These are phyloP conservation scores for Eurystomus gularis DNA, from an alignment of 2,113 vertebrate genomes.

Conservation along the genomic window DNA sequence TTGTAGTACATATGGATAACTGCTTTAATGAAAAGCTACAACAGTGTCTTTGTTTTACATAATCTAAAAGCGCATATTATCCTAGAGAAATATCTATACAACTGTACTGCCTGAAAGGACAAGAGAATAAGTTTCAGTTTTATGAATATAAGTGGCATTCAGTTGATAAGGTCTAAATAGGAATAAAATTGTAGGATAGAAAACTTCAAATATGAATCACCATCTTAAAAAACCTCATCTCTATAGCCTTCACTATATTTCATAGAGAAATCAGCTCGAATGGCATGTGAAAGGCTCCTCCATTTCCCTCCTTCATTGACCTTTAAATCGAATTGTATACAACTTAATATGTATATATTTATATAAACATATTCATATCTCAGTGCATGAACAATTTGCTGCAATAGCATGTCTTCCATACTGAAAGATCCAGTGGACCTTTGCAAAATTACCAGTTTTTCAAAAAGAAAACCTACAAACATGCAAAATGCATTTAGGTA, in stretches of 20 bases:
- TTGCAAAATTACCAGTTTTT: neutral
- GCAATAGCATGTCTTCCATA: neutral
- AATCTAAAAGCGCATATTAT: neutral
- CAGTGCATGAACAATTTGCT: neutral
- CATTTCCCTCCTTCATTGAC: neutral
- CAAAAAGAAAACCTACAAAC: neutral
- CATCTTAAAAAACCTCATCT: neutral
- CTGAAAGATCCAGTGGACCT: neutral
- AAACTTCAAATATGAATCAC: neutral
- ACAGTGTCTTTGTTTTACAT: neutral
- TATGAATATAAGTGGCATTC: neutral
- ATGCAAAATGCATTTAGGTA: neutral
- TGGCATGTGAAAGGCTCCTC: neutral
- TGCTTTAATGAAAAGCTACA: neutral
- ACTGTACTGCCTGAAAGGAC: neutral
- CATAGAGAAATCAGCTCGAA: neutral
- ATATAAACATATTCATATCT: neutral
- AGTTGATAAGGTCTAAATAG: neutral
- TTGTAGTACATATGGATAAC: neutral
- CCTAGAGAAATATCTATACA: neutral
- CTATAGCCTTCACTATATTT: neutral
- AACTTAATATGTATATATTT: neutral
- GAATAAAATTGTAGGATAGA: neutral
- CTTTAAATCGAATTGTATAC: neutral
- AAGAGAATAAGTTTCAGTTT: neutral